Conservation (phyloP, 2,888 invertebrate genomes). For the Heliconius charithonia region DNA sequence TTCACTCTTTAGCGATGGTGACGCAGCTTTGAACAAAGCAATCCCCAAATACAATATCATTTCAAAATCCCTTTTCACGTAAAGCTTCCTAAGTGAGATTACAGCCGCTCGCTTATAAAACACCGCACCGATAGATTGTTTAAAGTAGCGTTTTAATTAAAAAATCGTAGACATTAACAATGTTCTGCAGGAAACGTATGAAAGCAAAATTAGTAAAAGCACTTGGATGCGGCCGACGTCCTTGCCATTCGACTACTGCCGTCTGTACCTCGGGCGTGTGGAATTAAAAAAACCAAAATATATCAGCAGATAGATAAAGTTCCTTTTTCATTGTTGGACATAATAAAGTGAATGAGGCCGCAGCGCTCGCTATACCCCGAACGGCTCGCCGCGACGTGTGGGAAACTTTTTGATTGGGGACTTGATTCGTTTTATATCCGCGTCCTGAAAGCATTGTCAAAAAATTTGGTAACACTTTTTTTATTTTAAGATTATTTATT, state of each 20-base stretch:
- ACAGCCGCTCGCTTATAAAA: not conserved
- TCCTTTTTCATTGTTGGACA: not conserved
- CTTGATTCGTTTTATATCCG: slow-evolving; percentile 21
- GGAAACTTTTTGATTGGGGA: slow-evolving; percentile 39
- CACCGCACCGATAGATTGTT: not conserved
- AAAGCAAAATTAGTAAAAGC: not conserved
- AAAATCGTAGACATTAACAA: slow-evolving; percentile 3
- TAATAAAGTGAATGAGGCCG: slow-evolving; percentile 3
- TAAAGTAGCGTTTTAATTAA: slow-evolving; percentile 12
- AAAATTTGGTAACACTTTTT: not conserved
- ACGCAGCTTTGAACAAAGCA: not conserved
- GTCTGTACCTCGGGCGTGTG: not conserved
- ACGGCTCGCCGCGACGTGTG: slow-evolving; percentile 8
- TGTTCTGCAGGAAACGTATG: not conserved
- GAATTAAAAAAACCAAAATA: slow-evolving; percentile 10
- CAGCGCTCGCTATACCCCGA: not conserved
- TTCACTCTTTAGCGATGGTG: not conserved
- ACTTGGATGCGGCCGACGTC: not conserved
- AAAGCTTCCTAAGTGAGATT: not conserved
- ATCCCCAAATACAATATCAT: not conserved
- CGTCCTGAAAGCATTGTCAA: not conserved
- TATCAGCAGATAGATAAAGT: not conserved
- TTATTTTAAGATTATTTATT: no score
- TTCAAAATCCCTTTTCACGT: not conserved
- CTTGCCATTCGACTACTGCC: not conserved